Percentiles rank a stretch among this genome's conserved stretches.
Evolutionary conservation across 2,797 vertebrate genomes (phyloP).

Genomic region (Holocentrus rufus): DNA sequence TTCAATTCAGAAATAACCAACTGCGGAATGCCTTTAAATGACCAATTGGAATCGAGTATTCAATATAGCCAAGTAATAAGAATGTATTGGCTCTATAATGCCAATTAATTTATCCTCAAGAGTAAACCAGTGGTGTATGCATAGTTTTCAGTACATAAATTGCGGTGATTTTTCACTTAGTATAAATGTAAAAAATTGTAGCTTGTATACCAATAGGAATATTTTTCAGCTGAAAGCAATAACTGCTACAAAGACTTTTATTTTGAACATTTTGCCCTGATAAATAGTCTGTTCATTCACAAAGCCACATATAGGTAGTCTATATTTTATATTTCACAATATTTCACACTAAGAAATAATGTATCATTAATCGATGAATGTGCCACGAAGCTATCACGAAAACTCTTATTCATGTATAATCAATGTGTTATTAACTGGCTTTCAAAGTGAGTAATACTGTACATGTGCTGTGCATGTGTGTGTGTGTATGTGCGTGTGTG

Average conservation of each 20-base stretch:
- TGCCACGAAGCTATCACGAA: not conserved
- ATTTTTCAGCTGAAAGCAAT: not conserved
- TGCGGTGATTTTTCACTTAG: not conserved
- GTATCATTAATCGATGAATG: not conserved
- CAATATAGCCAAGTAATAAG: too few species aligned
- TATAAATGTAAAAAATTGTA: not conserved
- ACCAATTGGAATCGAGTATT: too few species aligned
- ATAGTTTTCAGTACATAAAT: not conserved
- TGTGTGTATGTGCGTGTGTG: not conserved
- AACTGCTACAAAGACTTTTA: too few species aligned
- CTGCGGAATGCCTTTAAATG: too few species aligned
- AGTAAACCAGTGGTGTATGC: not conserved
- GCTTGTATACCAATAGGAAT: not conserved
- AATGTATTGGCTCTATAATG: not conserved
- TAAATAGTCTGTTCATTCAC: too few species aligned
- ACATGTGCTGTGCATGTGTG: slow-evolving; percentile 5
- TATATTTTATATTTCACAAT: slow-evolving; percentile 1
- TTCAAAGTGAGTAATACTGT: slow-evolving; percentile 4
- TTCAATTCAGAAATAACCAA: too few species aligned
- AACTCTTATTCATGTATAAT: not conserved
- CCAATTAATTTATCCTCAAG: not conserved
- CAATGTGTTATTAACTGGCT: slow-evolving; percentile 8
- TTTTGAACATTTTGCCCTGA: not conserved
- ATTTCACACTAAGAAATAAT: not conserved
- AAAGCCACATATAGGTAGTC: not conserved